Conservation (phyloP, 1,140 invertebrate species). For the Charaxes varanes region DNA sequence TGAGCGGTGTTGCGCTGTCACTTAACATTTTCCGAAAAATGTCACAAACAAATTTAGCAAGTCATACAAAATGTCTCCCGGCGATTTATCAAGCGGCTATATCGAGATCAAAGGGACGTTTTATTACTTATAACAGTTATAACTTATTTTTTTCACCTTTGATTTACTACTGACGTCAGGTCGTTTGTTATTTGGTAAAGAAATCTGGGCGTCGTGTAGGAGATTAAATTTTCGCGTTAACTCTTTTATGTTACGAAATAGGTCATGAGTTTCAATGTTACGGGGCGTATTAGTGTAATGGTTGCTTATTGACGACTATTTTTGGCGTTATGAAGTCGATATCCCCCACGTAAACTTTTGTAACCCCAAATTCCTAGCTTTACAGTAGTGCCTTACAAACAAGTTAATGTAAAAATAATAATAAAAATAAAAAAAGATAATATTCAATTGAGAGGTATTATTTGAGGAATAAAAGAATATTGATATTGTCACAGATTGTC, state of each 20-base stretch:
- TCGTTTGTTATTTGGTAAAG: slow-evolving; percentile 15
- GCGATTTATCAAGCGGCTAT: slow-evolving; percentile 20
- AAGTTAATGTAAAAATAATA: no score
- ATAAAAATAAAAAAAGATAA: no score
- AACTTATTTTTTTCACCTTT: slow-evolving; percentile 11
- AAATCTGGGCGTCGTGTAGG: slow-evolving; percentile 13
- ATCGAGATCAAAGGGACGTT: slow-evolving; percentile 21
- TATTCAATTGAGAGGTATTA: no score
- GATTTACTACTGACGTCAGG: slow-evolving; percentile 18
- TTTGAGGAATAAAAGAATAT: no score
- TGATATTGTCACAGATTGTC: no score
- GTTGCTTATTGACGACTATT: no score
- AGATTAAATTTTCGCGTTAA: slow-evolving; percentile 16
- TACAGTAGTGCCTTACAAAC: no score
- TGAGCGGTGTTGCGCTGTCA: no score
- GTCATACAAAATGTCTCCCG: slow-evolving; percentile 11
- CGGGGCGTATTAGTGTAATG: no score
- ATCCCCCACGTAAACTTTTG: no score
- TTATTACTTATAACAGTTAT: slow-evolving; percentile 5
- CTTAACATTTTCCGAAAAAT: slow-evolving; percentile 2
- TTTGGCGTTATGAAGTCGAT: no score
- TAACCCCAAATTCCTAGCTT: no score
- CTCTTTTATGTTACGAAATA: slow-evolving; percentile 10
- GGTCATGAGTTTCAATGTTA: slow-evolving; percentile 3
- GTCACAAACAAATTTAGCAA: slow-evolving; percentile 4